Evolutionary conservation across 2,888 invertebrate species (phyloP).

Genomic region (Eupithecia centaureata): DNA sequence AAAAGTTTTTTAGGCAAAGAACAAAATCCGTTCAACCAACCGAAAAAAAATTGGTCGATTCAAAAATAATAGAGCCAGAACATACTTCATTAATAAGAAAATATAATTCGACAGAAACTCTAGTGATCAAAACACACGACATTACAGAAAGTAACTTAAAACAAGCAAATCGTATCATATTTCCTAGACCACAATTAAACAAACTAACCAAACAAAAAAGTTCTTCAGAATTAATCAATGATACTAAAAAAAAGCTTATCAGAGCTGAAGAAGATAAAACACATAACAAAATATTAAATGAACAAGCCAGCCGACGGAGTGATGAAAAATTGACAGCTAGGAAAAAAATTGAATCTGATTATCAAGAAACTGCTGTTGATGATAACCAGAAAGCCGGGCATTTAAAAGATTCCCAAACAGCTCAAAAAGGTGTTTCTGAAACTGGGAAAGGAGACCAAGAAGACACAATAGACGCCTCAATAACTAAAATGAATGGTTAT

Average conservation of each 20-base stretch:
- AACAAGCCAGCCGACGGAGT: background rate
- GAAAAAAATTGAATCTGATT: background rate
- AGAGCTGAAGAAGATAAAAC: slow-evolving; percentile 40
- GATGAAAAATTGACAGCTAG: background rate
- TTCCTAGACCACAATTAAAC: slow-evolving; percentile 48
- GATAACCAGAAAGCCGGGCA: background rate
- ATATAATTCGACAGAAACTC: slow-evolving; percentile 45
- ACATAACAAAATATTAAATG: background rate
- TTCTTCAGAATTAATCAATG: slow-evolving; percentile 63
- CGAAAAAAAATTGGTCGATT: background rate
- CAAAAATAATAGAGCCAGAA: background rate
- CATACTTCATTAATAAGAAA: slow-evolving; percentile 18
- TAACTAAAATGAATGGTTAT: no score
- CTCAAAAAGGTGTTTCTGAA: no score
- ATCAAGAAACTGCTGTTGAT: background rate
- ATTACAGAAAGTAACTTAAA: slow-evolving; percentile 30
- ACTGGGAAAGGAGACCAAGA: no score
- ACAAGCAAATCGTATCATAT: slow-evolving; percentile 59
- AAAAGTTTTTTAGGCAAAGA: background rate
- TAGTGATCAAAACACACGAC: slow-evolving; percentile 23
- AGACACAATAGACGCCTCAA: no score
- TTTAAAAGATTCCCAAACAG: no score
- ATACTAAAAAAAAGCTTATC: slow-evolving; percentile 53
- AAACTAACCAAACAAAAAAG: slow-evolving; percentile 41
- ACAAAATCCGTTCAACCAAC: background rate